phyloP scores from a whole-genome alignment of 2,113 vertebrate genomes.

The Rhinoptilus africanus region DNA sequence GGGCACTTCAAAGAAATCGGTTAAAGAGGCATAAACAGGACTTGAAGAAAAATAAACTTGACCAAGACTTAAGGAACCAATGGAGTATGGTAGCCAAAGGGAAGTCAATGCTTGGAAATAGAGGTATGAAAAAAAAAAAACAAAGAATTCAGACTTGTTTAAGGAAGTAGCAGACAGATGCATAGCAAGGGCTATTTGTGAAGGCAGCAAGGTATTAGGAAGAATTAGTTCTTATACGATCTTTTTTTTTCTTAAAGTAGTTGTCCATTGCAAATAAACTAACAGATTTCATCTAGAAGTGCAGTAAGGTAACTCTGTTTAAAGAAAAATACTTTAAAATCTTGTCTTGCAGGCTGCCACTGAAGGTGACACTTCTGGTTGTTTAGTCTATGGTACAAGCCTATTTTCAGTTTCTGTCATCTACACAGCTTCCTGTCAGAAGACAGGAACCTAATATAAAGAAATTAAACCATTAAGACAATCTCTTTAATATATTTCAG shows the following conservation, averaged over 20 bases:
- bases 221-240: background rate
- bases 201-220: background rate
- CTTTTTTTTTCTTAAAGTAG: background rate
- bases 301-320: background rate
- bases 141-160: background rate
- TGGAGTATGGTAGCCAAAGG: background rate
- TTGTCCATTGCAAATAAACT: background rate
- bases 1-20: conserved; percentile 39
- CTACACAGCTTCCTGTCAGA: background rate
- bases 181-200: background rate
- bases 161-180: background rate
- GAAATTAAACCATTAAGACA: conserved; percentile 30
- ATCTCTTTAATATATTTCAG: conserved; percentile 34
- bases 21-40: conserved; percentile 7
- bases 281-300: background rate
- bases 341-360: background rate
- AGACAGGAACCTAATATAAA: conserved; percentile 34
- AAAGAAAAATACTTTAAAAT: background rate
- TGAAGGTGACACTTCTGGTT: background rate
- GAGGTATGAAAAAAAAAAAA: background rate
- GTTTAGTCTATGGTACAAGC: background rate
- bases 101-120: conserved; percentile 14
- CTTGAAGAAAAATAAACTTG: conserved; percentile 31
- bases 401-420: conserved; percentile 37
- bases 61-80: background rate